phyloP scores from a whole-genome alignment of 2,113 vertebrate species.

The Hemiprocne comata region DNA sequence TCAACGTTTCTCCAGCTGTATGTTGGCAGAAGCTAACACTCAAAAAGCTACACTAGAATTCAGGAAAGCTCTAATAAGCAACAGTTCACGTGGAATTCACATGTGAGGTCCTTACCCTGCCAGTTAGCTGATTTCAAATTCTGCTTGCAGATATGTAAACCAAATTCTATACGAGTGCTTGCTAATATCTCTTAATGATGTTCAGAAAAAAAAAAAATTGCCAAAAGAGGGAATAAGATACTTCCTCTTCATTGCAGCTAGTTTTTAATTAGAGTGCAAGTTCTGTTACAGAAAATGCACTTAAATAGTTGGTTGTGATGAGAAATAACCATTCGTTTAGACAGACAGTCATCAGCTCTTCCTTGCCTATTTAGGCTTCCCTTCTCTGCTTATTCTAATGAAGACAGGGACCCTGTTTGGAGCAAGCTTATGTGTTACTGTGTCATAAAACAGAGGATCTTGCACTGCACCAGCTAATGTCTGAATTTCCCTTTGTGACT shows the following conservation, averaged over 20 bases:
- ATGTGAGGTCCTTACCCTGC: neutral
- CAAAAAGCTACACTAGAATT: neutral
- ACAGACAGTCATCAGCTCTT: neutral
- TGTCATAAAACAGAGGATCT: neutral
- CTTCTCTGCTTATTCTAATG: neutral
- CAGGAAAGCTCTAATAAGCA: conserved; percentile 14
- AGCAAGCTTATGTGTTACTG: neutral
- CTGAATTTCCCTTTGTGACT: neutral
- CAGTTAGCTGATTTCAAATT: neutral
- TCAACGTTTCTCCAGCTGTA: conserved; percentile 7
- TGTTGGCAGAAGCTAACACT: neutral
- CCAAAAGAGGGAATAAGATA: neutral
- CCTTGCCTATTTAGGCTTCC: neutral
- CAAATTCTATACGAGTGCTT: neutral
- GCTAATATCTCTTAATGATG: neutral
- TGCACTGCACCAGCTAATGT: neutral
- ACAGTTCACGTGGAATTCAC: neutral
- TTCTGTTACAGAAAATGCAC: neutral
- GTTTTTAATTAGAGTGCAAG: neutral
- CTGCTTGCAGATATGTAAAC: neutral
- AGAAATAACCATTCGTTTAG: neutral
- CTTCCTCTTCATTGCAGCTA: neutral
- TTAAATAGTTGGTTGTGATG: neutral
- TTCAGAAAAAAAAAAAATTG: neutral
- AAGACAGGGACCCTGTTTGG: neutral